These are phyloP conservation scores for Ophioninae sp. DNA, from an alignment of 2,888 invertebrate species.

Conservation along the genomic window DNA sequence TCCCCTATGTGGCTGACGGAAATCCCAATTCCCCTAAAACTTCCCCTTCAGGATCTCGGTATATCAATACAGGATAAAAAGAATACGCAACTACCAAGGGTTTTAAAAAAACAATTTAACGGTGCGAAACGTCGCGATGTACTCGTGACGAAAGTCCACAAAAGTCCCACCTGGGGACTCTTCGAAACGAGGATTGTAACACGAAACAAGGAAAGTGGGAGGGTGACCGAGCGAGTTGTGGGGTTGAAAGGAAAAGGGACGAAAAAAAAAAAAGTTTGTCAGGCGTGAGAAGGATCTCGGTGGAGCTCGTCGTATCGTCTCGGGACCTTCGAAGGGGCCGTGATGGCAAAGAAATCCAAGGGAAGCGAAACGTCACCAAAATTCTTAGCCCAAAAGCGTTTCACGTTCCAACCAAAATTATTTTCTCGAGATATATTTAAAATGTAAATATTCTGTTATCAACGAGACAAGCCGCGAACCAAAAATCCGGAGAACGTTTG, in stretches of 20 bases:
- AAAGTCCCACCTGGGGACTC: slow-evolving; percentile 58
- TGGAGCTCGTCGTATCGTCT: slow-evolving; percentile 41
- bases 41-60: slow-evolving; percentile 1
- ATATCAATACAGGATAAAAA: slow-evolving; percentile 34
- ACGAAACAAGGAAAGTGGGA: slow-evolving; percentile 24
- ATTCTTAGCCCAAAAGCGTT: slow-evolving; percentile 41
- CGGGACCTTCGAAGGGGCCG: slow-evolving; percentile 28
- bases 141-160: slow-evolving; percentile 52
- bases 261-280: slow-evolving; percentile 46
- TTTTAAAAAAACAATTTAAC: slow-evolving; percentile 65
- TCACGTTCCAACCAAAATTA: neutral
- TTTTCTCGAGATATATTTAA: slow-evolving; percentile 71
- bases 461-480: slow-evolving; percentile 60
- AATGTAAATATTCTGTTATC: slow-evolving; percentile 81
- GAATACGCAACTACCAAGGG: slow-evolving; percentile 42
- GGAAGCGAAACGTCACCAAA: slow-evolving; percentile 19
- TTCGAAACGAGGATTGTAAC: slow-evolving; percentile 53
- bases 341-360: neutral
- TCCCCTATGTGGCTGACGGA: neutral
- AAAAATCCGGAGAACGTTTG: slow-evolving; percentile 62
- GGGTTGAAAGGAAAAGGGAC: neutral
- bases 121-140: slow-evolving; percentile 44
- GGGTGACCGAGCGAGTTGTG: no score
- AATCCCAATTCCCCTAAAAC: slow-evolving; percentile 25
- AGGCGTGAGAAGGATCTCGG: slow-evolving; percentile 51